These are phyloP conservation scores for Chrysogorgia sp. DNA, from an alignment of 92 coral and sea anemone species.

Conservation along the genomic window DNA sequence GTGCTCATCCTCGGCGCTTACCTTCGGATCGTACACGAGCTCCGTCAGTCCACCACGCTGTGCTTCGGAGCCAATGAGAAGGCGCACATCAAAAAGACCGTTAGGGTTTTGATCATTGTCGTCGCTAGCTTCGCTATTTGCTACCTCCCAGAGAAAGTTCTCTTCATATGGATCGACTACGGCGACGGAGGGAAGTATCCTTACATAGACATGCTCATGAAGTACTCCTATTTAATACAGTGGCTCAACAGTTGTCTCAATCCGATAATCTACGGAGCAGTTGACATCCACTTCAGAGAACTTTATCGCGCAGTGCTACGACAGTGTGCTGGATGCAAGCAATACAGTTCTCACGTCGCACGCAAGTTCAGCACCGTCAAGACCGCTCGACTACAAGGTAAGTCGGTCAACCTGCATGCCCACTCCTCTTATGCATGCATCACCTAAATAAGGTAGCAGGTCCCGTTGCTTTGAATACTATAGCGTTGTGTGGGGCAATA, in stretches of 20 bases:
- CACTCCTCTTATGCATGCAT: too few relatives aligned
- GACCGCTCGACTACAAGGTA: conserved; percentile 5
- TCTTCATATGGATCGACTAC: conserved; percentile 94
- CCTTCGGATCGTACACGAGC: conserved; percentile 57
- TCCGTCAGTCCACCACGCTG: conserved; percentile 64
- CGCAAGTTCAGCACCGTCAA: background rate
- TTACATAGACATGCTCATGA: conserved; percentile 85
- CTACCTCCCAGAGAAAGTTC: conserved; percentile 89
- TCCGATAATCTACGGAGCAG: conserved; percentile 94
- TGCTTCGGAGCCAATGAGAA: conserved; percentile 64
- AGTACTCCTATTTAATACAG: conserved; percentile 85
- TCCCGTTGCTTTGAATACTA: too few relatives aligned
- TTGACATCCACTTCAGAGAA: conserved; percentile 78
- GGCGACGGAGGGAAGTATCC: conserved; percentile 76
- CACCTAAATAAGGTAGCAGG: too few relatives aligned
- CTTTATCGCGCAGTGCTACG: conserved; percentile 74
- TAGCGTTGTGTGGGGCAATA: too few relatives aligned
- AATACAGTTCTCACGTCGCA: conserved; percentile 10
- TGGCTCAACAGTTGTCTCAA: conserved; percentile 95
- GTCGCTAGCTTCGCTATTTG: conserved; percentile 89
- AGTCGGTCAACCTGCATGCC: too few relatives aligned
- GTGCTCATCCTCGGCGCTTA: conserved; percentile 65
- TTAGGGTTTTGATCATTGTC: conserved; percentile 77
- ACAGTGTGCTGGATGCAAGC: conserved; percentile 68
- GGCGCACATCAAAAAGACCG: conserved; percentile 81